Conservation (phyloP, 2,113 vertebrate genomes). For the Heteronetta atricapilla region DNA sequence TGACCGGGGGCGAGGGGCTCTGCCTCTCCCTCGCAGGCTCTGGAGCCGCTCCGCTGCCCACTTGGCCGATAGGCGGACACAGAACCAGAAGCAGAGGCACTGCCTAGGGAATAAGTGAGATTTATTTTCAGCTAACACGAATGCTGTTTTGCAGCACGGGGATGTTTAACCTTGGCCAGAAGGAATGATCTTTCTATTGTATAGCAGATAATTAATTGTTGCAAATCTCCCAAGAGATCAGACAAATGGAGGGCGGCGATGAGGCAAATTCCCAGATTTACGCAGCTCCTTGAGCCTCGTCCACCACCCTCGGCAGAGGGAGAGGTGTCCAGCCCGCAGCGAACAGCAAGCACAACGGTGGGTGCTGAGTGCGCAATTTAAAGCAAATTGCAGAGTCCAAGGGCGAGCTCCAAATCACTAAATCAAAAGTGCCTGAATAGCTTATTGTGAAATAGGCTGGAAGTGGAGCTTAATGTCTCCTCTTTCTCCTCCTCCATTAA, state of each 20-base stretch:
- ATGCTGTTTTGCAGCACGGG: background rate
- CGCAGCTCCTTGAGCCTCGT: background rate
- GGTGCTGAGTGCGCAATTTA: background rate
- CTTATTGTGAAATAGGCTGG: background rate
- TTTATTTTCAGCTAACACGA: background rate
- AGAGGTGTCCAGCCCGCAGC: background rate
- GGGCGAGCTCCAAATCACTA: background rate
- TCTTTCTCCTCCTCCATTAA: background rate
- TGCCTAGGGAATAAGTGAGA: background rate
- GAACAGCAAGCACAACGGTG: background rate
- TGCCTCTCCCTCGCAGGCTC: background rate
- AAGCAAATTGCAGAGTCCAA: background rate
- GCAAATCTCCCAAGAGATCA: background rate
- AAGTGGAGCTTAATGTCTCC: background rate
- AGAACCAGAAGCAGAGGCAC: background rate
- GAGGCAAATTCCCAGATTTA: background rate
- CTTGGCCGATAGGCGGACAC: background rate
- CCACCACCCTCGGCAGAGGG: rapidly evolving
- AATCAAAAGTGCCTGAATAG: background rate
- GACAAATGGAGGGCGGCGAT: background rate
- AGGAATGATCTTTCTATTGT: background rate
- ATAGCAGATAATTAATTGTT: conserved; percentile 9
- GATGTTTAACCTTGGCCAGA: conserved; percentile 41
- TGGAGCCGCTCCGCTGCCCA: background rate
- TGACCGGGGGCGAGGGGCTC: background rate